Evolutionary conservation across 2,113 vertebrate species (phyloP).

Genomic region (Crotalus viridis): DNA sequence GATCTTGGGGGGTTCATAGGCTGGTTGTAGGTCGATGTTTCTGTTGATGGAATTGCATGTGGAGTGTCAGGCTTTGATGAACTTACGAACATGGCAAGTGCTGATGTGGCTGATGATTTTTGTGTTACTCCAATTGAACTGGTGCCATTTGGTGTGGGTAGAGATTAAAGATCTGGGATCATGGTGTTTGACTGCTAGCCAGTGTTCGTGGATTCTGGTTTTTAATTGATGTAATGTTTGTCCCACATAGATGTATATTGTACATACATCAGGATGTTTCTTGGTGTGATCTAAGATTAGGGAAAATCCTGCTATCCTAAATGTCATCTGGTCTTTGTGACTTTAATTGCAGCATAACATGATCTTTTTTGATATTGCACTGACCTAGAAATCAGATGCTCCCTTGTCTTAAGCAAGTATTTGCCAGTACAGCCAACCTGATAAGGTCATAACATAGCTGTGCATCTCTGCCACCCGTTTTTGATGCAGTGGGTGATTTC

Average conservation of each 20-base stretch:
- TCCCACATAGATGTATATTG: not conserved
- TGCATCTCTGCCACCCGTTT: not conserved
- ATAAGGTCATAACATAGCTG: conserved; percentile 20
- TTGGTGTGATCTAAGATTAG: not conserved
- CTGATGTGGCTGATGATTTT: too few relatives aligned
- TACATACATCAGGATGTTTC: not conserved
- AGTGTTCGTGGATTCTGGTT: too few relatives aligned
- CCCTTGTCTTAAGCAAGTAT: not conserved
- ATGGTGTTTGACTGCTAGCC: too few relatives aligned
- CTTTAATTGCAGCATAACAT: not conserved
- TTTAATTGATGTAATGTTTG: too few relatives aligned
- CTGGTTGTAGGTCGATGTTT: too few relatives aligned
- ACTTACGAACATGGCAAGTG: too few relatives aligned
- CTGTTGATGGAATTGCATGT: too few relatives aligned
- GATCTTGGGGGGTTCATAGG: too few relatives aligned
- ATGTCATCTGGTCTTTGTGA: not conserved
- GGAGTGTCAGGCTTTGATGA: too few relatives aligned
- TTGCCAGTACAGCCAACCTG: not conserved
- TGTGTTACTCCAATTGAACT: too few relatives aligned
- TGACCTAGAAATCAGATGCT: not conserved
- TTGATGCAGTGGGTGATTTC: conserved; percentile 4
- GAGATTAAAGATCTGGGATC: too few relatives aligned
- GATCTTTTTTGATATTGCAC: not conserved
- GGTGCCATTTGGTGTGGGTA: too few relatives aligned
- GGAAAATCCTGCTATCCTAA: not conserved